These are phyloP conservation scores for Trialeurodes vaporariorum DNA, from an alignment of 1,140 invertebrate genomes.

Conservation along the genomic window DNA sequence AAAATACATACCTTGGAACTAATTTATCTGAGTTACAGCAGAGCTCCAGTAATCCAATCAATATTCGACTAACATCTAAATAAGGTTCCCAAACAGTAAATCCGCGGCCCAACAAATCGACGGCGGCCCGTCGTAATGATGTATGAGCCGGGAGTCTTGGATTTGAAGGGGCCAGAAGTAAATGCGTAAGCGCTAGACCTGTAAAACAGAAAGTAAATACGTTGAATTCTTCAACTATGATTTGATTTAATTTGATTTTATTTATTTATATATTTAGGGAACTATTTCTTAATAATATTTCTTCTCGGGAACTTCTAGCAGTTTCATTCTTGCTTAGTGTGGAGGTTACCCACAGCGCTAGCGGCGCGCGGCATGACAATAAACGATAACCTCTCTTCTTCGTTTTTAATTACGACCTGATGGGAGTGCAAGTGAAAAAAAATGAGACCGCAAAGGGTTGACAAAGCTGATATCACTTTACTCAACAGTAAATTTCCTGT, in stretches of 20 bases:
- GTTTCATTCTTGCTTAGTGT: no score
- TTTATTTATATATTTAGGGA: background rate
- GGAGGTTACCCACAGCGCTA: no score
- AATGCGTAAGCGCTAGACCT: conserved; percentile 81
- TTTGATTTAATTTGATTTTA: background rate
- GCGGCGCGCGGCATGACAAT: no score
- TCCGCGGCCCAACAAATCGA: conserved; percentile 90
- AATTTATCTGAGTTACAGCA: conserved; percentile 87
- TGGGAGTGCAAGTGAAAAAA: no score
- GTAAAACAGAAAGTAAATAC: conserved; percentile 16
- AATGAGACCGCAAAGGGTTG: no score
- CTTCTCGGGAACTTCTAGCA: no score
- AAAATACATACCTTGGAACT: conserved; percentile 67
- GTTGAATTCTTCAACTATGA: background rate
- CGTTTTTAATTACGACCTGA: no score
- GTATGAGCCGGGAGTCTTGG: conserved; percentile 76
- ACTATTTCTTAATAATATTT: no score
- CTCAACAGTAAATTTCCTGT: no score
- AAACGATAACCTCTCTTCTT: no score
- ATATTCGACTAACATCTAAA: conserved; percentile 87
- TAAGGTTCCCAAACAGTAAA: conserved; percentile 99
- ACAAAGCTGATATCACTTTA: no score
- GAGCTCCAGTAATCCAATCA: conserved; percentile 82
- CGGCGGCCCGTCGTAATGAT: conserved; percentile 81
- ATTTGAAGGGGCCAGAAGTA: conserved; percentile 76